Conservation (phyloP, 2,888 invertebrate species). For the Tridacna crocea region DNA sequence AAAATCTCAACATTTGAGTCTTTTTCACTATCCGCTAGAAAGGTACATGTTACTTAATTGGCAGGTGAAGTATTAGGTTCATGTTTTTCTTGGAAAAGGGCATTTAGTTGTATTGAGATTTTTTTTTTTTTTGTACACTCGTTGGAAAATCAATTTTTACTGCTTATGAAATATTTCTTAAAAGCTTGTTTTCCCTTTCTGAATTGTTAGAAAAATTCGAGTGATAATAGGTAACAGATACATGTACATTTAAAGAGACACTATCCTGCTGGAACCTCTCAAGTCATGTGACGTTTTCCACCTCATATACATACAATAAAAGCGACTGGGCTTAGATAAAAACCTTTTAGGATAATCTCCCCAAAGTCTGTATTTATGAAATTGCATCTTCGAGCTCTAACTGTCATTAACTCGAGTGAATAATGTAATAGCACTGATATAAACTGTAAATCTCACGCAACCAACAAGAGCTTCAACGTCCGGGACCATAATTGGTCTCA, state of each 20-base stretch:
- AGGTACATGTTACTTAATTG: too few species aligned
- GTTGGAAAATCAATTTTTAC: too few species aligned
- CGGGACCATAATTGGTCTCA: conserved; percentile 24
- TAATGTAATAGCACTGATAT: conserved; percentile 17
- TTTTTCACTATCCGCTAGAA: too few species aligned
- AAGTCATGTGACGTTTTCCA: not conserved
- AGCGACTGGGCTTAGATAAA: not conserved
- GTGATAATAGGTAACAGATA: not conserved
- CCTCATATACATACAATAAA: not conserved
- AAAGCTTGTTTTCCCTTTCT: too few species aligned
- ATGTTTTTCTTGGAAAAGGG: too few species aligned
- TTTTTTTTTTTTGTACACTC: too few species aligned
- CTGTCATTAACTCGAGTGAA: conserved; percentile 25
- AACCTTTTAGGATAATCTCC: conserved; percentile 16
- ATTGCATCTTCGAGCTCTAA: conserved; percentile 22
- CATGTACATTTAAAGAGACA: not conserved
- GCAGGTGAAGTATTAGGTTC: too few species aligned
- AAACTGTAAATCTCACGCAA: conserved; percentile 26
- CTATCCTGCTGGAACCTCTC: not conserved
- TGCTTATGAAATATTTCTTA: too few species aligned
- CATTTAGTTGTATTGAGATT: too few species aligned
- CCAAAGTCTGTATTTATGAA: conserved; percentile 17
- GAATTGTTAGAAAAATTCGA: not conserved
- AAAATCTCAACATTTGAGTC: too few species aligned
- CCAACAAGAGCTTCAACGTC: conserved; percentile 8